A percentile compares a stretch with the other conserved stretches of the same genome.
Conservation (phyloP, 2,113 vertebrate genomes). For the Bolborhynchus lineola region DNA sequence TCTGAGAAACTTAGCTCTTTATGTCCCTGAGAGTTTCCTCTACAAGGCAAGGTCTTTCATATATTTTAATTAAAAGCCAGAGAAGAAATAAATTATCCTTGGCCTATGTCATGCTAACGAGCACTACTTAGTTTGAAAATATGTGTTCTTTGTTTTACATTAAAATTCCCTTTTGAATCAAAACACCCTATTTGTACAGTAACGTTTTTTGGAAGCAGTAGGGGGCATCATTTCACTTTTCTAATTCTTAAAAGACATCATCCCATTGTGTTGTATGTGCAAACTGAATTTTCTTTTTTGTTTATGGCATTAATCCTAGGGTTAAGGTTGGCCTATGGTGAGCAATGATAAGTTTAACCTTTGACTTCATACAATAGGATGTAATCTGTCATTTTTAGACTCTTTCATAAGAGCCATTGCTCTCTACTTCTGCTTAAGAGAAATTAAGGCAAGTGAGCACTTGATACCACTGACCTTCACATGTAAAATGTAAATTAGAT, state of each 20-base stretch:
- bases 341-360: constrained; percentile 75
- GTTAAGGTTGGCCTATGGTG: constrained; percentile 66
- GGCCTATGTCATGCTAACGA: neutral
- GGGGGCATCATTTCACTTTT: constrained; percentile 74
- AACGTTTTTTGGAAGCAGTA: constrained; percentile 47
- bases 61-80: constrained; percentile 42
- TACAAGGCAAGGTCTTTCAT: neutral
- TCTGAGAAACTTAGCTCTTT: neutral
- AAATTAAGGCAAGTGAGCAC: constrained; percentile 14
- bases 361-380: constrained; percentile 58
- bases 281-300: constrained; percentile 52
- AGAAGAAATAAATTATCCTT: neutral
- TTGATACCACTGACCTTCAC: neutral
- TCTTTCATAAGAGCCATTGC: constrained; percentile 15
- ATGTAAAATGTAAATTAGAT: neutral
- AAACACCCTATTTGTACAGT: neutral
- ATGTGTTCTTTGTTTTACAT: neutral
- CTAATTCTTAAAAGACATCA: constrained; percentile 65
- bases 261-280: neutral
- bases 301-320: constrained; percentile 72
- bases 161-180: constrained; percentile 4
- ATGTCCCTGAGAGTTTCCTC: neutral
- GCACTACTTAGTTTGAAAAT: neutral
- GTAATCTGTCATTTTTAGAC: constrained; percentile 67
- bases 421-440: constrained; percentile 30